These are phyloP conservation scores for Phacellophora camtschatica DNA, from an alignment of 30 jellyfish, hydroid and myxozoan genomes.

Conservation along the genomic window DNA sequence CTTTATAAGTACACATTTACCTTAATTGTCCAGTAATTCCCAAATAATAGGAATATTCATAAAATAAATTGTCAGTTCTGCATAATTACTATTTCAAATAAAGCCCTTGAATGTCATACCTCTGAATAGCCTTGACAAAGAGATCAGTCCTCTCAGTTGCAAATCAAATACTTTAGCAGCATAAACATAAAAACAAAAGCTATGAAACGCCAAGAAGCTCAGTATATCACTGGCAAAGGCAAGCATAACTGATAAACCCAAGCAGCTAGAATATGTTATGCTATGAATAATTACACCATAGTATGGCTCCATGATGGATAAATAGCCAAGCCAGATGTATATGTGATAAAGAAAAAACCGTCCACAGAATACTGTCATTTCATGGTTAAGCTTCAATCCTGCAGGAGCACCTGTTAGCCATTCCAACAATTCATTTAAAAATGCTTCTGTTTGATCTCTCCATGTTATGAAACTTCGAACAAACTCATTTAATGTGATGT, in stretches of 20 bases:
- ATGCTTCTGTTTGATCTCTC: constrained; percentile 42
- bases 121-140: constrained; percentile 90
- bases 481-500: neutral
- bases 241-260: constrained; percentile 76
- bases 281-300: constrained; percentile 22
- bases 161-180: constrained; percentile 80
- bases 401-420: constrained; percentile 99
- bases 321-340: constrained; percentile 84
- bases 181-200: constrained; percentile 85
- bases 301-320: constrained; percentile 54
- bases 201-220: constrained; percentile 71
- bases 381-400: constrained; percentile 87
- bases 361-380: constrained; percentile 80
- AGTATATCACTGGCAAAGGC: constrained; percentile 73
- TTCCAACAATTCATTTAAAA: constrained; percentile 32
- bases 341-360: constrained; percentile 76
- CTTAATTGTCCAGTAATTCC: too few relatives aligned
- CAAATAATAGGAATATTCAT: too few relatives aligned
- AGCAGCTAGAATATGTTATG: constrained; percentile 37
- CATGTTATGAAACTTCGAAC: constrained; percentile 1
- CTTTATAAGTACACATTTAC: too few relatives aligned
- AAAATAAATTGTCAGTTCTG: too few relatives aligned
- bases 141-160: constrained; percentile 69
- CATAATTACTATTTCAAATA: too few relatives aligned
- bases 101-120: constrained; percentile 45